Evolutionary conservation across 2,888 invertebrate genomes (phyloP), one percentile per base, ranked within the genome.

Genomic region (Linnaemya vulpina): DNA sequence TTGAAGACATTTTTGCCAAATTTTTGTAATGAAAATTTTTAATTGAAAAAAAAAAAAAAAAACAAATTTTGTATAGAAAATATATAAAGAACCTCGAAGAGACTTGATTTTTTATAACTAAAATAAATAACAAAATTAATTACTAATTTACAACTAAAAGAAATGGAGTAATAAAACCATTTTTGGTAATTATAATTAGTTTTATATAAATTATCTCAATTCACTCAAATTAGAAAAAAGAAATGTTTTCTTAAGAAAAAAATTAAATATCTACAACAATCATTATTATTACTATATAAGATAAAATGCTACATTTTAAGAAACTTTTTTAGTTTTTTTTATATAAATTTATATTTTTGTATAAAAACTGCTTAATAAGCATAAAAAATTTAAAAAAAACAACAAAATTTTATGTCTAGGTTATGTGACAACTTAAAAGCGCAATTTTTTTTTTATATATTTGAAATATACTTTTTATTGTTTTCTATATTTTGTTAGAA

Each of bases 1-100:
- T 83, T 75, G 79, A 79, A 70, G 55, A 84, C 79, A 71, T 71
- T 83, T 80, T 80, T 80, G 80, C 84, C 76, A 84, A 84, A 80
- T 84, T 84, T 80, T 78, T 67, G 35, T 68, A 67, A 40, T 20
- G 5, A 30, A 30, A 30, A 40, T 46, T 40, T 77, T 68, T 77
- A 40, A 11, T 22, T 5, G 38, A 49, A 67, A 62, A 51, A 22
- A 49, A 30, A 30, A 30, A 3, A 46, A 65, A 35, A 17, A 51
- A 58, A 67, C 22, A 53, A 76, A 53, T 71, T 78, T 68, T 60
- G 67, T 60, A 68, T 83, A 73, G 40, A 58, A 68, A 77, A 46
- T 35, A 38, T 43, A 58, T 11, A 77, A 22, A 67, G 40, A 85
- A 70, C 68, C 76, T 84, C 76, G 78, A 82, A 78, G 80, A 84